phyloP scores from a whole-genome alignment of 2,797 vertebrate genomes.

The Darevskia mixta region DNA sequence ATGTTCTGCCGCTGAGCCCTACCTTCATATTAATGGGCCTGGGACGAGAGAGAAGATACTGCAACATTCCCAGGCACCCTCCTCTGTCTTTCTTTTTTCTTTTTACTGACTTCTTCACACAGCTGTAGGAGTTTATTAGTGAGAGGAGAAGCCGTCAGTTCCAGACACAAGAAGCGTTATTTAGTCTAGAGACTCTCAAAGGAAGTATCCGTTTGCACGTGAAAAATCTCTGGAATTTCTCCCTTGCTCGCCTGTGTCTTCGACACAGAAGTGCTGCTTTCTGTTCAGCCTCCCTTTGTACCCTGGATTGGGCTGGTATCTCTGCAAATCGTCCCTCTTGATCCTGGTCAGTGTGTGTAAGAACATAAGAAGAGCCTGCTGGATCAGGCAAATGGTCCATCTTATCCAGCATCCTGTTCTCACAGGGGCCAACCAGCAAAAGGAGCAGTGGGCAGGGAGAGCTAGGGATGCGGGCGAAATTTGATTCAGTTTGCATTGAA shows the following conservation, averaged over 20 bases:
- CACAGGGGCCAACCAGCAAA: too few species aligned
- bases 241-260: conserved; percentile 56
- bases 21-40: too few species aligned
- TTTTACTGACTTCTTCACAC: conserved; percentile 8
- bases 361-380: too few species aligned
- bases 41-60: not conserved
- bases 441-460: too few species aligned
- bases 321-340: not conserved
- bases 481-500: too few species aligned
- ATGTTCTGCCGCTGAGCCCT: too few species aligned
- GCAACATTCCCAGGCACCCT: not conserved
- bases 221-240: conserved; percentile 81
- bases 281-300: conserved; percentile 30
- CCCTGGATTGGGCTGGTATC: not conserved
- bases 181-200: conserved; percentile 80
- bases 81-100: not conserved
- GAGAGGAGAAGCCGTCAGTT: conserved; percentile 40
- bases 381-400: too few species aligned
- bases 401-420: too few species aligned
- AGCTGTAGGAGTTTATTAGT: conserved; percentile 34
- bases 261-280: conserved; percentile 37
- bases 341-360: not conserved
- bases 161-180: conserved; percentile 74
- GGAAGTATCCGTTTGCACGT: conserved; percentile 78
- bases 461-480: too few species aligned